Base-by-base conservation (phyloP, 2,797 vertebrate species). In the Sardinella longiceps region DNA sequence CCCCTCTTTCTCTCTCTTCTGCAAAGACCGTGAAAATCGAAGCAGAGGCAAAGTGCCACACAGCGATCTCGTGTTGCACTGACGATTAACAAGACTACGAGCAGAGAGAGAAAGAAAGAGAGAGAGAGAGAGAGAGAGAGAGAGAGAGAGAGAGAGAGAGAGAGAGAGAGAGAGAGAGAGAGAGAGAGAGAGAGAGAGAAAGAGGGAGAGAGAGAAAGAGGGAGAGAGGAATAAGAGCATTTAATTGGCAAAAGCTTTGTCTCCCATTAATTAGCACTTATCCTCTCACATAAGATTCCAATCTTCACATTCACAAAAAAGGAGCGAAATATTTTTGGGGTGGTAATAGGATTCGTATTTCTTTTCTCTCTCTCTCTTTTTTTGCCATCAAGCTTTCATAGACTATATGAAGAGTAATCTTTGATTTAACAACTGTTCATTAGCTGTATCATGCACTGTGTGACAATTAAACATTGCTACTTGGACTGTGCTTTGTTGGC, bases 181-280 rank as follows among this genome's bases (percentile, higher is more conserved):
- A 82, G 84, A 14, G 84, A 84, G 51, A 23, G 86, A 70, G 77
- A 83, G 88, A 33, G 39, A 25, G 7, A 84, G 86, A 58, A 83
- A 39, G 45, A 37, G 81, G 58, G 12, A 82, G 81, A 81, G 83
- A 82, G 84, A 14, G 84, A 51, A 23, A 37, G 70, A 60, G 66
- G 80, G 84, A 53, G 39, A 84, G 70, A 85, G 86, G 80, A 89
- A 87, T 90, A 94, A 88, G 92, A 95, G 94, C 94, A 92, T 94
- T 94, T 93, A 94, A 95, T 92, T 95, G 93, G 93, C 93, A 92
- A 93, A 95, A 96, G 94, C 93, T 95, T 96, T 93, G 93, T 95
- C 93, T 94, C 96, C 95, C 95, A 95, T 96, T 97, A 96, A 97
- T 98, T 97, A 97, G 96, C 97, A 97, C 97, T 95, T 97, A 95